A percentile compares a stretch with the other conserved stretches of the same genome.
phyloP scores from a whole-genome alignment of 1,140 invertebrate genomes.

The Lutraria rhynchaena region DNA sequence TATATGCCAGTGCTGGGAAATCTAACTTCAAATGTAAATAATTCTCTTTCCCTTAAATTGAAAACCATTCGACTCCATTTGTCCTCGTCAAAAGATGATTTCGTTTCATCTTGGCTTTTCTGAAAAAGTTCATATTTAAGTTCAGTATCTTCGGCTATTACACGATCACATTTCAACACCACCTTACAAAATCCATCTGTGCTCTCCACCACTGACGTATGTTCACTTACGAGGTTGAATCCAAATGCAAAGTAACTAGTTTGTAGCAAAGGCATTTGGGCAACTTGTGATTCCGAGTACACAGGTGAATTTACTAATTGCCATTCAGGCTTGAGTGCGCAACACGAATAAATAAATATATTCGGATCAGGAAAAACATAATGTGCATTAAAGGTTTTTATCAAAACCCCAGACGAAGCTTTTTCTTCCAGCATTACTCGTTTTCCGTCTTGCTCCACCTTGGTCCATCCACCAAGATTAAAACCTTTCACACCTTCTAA shows the following conservation, averaged over 20 bases:
- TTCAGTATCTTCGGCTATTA: conserved; percentile 44
- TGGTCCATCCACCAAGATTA: conserved; percentile 56
- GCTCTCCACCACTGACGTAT: conserved; percentile 26
- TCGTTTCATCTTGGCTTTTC: conserved; percentile 53
- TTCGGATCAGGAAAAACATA: conserved; percentile 59
- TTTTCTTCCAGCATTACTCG: neutral
- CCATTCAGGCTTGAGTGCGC: conserved; percentile 51
- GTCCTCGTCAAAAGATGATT: neutral
- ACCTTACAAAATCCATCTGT: conserved; percentile 9
- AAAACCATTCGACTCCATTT: conserved; percentile 58
- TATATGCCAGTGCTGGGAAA: conserved; percentile 60
- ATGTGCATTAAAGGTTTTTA: conserved; percentile 57
- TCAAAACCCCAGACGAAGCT: conserved; percentile 1
- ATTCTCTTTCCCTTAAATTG: conserved; percentile 54
- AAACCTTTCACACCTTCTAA: conserved; percentile 54
- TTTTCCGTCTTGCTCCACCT: conserved; percentile 56
- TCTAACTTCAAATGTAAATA: conserved; percentile 57
- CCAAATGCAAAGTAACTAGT: conserved; percentile 51
- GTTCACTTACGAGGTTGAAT: conserved; percentile 30
- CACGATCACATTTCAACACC: conserved; percentile 27
- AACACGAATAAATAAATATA: conserved; percentile 50
- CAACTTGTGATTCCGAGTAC: conserved; percentile 13
- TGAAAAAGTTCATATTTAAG: conserved; percentile 52
- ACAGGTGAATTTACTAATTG: conserved; percentile 31
- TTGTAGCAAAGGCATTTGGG: conserved; percentile 40